These are phyloP conservation scores for Phlogophora meticulosa DNA, from an alignment of 2,888 invertebrate species.

Conservation along the genomic window DNA sequence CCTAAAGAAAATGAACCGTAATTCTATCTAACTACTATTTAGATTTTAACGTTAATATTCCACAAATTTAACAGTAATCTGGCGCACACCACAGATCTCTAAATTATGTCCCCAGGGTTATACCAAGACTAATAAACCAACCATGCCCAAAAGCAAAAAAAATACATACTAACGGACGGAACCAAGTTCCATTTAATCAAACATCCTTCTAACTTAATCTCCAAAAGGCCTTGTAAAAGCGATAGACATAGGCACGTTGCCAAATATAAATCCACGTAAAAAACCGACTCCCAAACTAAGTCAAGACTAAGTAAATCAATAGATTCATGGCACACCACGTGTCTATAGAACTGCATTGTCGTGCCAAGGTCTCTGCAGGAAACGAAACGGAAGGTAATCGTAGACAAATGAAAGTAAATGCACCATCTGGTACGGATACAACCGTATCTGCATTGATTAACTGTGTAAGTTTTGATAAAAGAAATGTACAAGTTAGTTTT, in stretches of 20 bases:
- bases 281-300: conserved; percentile 24
- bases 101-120: too few relatives aligned
- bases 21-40: too few relatives aligned
- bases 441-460: conserved; percentile 25
- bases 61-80: too few relatives aligned
- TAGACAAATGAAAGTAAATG: conserved; percentile 30
- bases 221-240: conserved; percentile 16
- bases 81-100: too few relatives aligned
- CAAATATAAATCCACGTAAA: conserved; percentile 37
- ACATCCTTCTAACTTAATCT: conserved; percentile 7
- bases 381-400: conserved; percentile 21
- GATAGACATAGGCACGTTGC: conserved; percentile 41
- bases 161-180: conserved; percentile 12
- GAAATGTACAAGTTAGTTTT: background rate
- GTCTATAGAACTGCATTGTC: conserved; percentile 36
- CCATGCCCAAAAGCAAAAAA: background rate
- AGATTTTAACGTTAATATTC: too few relatives aligned
- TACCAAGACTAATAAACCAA: background rate
- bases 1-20: too few relatives aligned
- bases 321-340: conserved; percentile 10
- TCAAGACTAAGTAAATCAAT: conserved; percentile 35
- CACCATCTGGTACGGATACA: conserved; percentile 30
- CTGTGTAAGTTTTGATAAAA: conserved; percentile 35
- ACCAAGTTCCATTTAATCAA: conserved; percentile 2
- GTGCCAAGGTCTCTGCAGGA: conserved; percentile 53